phyloP scores from a whole-genome alignment of 35 echinoderm and acorn worm species.

The Acanthaster planci region DNA sequence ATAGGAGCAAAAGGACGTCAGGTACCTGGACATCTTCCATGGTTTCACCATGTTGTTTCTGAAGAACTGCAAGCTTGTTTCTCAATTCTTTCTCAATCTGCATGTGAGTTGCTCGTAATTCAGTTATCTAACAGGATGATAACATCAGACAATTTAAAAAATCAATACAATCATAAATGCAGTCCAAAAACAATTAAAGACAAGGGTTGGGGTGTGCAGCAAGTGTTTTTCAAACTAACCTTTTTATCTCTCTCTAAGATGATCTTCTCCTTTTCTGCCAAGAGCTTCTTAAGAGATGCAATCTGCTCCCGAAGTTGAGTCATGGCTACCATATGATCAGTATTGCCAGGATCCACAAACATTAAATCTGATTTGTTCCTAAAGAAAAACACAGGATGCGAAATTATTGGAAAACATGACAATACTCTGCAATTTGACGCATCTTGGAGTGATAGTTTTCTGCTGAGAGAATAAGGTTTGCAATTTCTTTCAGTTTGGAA shows the following conservation, averaged over 20 bases:
- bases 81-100: constrained; percentile 78
- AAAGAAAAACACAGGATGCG: neutral
- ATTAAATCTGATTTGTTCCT: constrained; percentile 60
- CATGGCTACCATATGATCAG: constrained; percentile 97
- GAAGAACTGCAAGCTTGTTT: constrained; percentile 47
- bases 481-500: too few relatives aligned
- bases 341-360: constrained; percentile 79
- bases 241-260: constrained; percentile 89
- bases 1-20: too few relatives aligned
- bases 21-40: constrained; percentile 82
- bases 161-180: too few relatives aligned
- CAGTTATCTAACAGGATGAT: constrained; percentile 64
- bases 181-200: too few relatives aligned
- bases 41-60: constrained; percentile 79
- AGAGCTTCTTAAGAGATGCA: constrained; percentile 81
- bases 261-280: constrained; percentile 85
- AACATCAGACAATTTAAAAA: too few relatives aligned
- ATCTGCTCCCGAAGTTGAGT: constrained; percentile 94
- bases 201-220: too few relatives aligned
- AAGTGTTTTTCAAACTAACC: constrained; percentile 39
- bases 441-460: too few relatives aligned
- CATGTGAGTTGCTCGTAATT: constrained; percentile 76
- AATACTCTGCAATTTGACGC: too few relatives aligned
- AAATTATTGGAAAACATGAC: too few relatives aligned
- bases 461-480: too few relatives aligned